Evolutionary conservation across 1,140 invertebrate species (phyloP).

Genomic region (Brachionus rubens): DNA sequence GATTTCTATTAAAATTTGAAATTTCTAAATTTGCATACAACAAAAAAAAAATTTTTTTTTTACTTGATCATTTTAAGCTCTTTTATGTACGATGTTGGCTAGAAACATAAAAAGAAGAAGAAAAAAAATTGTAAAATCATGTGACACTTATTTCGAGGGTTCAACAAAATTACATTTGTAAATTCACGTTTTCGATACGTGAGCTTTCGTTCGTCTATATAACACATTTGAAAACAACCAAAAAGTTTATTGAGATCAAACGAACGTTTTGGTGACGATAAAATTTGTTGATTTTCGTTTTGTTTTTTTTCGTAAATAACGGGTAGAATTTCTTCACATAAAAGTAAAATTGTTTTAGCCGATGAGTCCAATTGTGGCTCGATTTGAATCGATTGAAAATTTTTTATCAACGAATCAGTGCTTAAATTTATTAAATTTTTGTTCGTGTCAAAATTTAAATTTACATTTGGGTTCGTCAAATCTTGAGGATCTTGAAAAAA

Average conservation of each 20-base stretch:
- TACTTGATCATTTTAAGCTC: conserved; percentile 45
- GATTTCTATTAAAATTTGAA: background rate
- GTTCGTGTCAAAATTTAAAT: background rate
- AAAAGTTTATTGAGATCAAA: background rate
- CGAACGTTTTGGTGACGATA: background rate
- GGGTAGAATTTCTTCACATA: conserved; percentile 10
- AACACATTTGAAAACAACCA: conserved; percentile 25
- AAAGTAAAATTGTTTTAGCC: background rate
- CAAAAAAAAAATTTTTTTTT: background rate
- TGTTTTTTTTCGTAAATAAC: background rate
- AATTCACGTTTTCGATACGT: conserved; percentile 29
- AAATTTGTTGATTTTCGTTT: background rate
- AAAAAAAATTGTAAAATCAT: too few relatives aligned
- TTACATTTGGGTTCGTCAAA: background rate
- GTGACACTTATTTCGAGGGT: too few relatives aligned
- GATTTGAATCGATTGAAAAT: background rate
- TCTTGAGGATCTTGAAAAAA: background rate
- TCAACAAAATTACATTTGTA: background rate
- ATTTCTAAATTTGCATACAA: background rate
- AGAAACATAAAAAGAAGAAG: background rate
- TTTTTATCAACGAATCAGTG: background rate
- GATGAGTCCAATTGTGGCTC: background rate
- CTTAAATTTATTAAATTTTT: background rate
- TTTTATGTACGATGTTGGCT: background rate
- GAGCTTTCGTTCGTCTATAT: conserved; percentile 39